phyloP scores from a whole-genome alignment of 2,888 invertebrate species.

The Lucinisca nassula region DNA sequence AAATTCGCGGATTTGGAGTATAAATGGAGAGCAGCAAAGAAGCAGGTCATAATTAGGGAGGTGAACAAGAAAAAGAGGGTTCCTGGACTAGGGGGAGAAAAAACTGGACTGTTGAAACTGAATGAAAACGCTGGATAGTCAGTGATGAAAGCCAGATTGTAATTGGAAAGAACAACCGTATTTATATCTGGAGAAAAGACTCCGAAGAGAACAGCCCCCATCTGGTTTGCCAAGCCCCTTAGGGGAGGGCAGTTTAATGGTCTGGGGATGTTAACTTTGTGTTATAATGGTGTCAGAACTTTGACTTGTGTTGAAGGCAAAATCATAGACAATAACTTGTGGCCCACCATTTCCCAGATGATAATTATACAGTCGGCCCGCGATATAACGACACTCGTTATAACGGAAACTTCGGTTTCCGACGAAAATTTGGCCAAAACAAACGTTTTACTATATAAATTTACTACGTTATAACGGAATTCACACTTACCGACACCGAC shows the following conservation, averaged over 20 bases:
- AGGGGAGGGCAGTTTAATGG: not conserved
- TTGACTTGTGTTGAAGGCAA: conserved; percentile 20
- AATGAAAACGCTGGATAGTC: conserved; percentile 24
- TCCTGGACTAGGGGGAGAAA: not conserved
- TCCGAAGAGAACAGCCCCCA: conserved; percentile 18
- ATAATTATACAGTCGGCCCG: no score
- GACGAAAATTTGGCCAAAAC: no score
- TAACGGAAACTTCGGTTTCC: no score
- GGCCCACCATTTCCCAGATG: conserved; percentile 12
- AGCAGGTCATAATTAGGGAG: not conserved
- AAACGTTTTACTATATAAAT: no score
- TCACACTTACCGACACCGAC: no score
- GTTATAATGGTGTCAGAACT: conserved; percentile 12
- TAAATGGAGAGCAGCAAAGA: not conserved
- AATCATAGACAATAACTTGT: not conserved
- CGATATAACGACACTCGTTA: no score
- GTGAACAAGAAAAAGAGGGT: not conserved
- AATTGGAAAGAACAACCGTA: conserved; percentile 11
- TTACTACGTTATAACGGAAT: no score
- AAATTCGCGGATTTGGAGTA: not conserved
- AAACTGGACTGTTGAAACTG: conserved; percentile 18
- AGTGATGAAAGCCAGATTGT: conserved; percentile 15
- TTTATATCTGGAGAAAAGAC: conserved; percentile 22
- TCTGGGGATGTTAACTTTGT: not conserved
- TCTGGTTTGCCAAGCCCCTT: not conserved